Percentiles rank a stretch among this genome's conserved stretches.
These are phyloP conservation scores for Mus minutoides DNA, from an alignment of 2,797 vertebrate genomes.

Conservation along the genomic window DNA sequence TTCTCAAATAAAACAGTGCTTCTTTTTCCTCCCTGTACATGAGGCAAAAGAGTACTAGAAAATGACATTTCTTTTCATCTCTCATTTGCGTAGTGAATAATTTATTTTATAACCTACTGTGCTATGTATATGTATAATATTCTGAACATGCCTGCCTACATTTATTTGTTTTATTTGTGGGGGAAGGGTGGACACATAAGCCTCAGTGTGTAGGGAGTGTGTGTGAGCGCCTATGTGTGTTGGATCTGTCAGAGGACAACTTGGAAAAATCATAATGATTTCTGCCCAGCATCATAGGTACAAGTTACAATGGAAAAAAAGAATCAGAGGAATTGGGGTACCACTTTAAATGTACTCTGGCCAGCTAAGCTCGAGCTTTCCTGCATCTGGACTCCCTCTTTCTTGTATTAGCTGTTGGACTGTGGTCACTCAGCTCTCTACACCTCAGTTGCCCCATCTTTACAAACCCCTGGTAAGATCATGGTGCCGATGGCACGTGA, in stretches of 20 bases:
- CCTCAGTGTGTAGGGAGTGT: not conserved
- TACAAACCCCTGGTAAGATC: not conserved
- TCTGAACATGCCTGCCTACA: not conserved
- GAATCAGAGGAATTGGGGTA: not conserved
- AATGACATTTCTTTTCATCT: constrained; percentile 15
- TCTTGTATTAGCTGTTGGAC: not conserved
- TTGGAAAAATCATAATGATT: not conserved
- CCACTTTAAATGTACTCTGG: not conserved
- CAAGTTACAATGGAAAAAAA: not conserved
- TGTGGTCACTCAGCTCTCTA: not conserved
- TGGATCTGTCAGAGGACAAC: not conserved
- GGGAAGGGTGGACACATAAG: no score
- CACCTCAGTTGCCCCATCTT: not conserved
- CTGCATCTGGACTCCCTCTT: not conserved
- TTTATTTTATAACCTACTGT: not conserved
- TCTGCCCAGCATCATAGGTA: not conserved
- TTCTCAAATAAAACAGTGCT: constrained; percentile 15
- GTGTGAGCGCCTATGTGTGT: no score
- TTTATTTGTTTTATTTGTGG: not conserved
- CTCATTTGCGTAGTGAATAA: constrained; percentile 26
- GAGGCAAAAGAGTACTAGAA: not conserved
- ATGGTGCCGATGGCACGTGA: not conserved
- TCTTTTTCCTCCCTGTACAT: not conserved
- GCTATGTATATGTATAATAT: not conserved
- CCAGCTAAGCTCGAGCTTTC: not conserved